These are phyloP conservation scores for Halocaridina rubra DNA, from an alignment of 2,888 invertebrate species.

Conservation along the genomic window DNA sequence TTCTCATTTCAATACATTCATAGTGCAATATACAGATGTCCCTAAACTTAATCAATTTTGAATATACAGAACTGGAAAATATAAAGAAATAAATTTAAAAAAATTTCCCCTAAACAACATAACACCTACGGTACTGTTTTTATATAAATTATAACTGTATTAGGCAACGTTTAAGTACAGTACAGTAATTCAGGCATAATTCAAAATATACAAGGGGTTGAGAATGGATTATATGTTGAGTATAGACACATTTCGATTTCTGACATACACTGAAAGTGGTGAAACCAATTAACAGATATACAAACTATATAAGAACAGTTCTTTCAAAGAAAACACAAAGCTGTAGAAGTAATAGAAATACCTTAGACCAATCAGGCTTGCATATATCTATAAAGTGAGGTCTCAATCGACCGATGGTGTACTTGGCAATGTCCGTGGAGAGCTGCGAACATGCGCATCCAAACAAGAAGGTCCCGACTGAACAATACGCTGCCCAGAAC, in stretches of 20 bases:
- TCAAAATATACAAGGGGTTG: too few relatives aligned
- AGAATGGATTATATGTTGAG: too few relatives aligned
- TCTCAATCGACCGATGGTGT: conserved; percentile 79
- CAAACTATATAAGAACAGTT: not conserved
- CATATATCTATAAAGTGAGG: conserved; percentile 96
- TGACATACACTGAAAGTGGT: too few relatives aligned
- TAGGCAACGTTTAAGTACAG: too few relatives aligned
- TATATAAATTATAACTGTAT: not conserved
- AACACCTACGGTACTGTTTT: not conserved
- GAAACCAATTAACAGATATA: not conserved
- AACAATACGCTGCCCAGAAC: conserved; percentile 65
- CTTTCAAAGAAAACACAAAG: not conserved
- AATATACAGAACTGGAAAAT: too few relatives aligned
- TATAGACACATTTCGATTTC: too few relatives aligned
- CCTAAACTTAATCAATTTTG: too few relatives aligned
- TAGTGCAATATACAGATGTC: too few relatives aligned
- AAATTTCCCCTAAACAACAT: too few relatives aligned
- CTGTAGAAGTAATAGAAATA: not conserved
- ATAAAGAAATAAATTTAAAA: too few relatives aligned
- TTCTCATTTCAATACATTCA: not conserved
- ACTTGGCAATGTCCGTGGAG: conserved; percentile 82
- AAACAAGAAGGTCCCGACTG: conserved; percentile 86
- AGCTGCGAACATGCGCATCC: conserved; percentile 87
- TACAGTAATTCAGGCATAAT: too few relatives aligned
- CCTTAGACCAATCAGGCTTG: conserved; percentile 72